A percentile compares a stretch with the other conserved stretches of the same genome.
These are phyloP conservation scores for Laodelphax striatellus DNA, from an alignment of 1,140 invertebrate species.

Conservation along the genomic window DNA sequence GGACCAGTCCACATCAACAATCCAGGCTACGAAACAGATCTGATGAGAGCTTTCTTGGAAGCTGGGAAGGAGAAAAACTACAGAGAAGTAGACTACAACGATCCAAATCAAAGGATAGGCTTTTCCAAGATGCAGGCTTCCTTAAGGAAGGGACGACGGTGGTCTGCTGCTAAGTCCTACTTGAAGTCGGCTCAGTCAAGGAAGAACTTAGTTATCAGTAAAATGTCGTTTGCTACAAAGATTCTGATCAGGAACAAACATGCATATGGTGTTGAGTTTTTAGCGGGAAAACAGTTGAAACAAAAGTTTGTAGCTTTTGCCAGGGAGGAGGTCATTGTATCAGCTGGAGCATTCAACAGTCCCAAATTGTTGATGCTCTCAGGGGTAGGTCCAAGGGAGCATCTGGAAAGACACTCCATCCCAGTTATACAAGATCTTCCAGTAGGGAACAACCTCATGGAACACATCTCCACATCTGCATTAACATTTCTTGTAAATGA, in stretches of 20 bases:
- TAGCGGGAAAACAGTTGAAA: conserved; percentile 23
- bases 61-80: conserved; percentile 46
- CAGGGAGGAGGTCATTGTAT: conserved; percentile 30
- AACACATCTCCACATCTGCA: conserved; percentile 56
- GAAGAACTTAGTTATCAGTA: conserved; percentile 50
- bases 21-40: conserved; percentile 32
- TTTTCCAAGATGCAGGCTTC: conserved; percentile 35
- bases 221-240: conserved; percentile 43
- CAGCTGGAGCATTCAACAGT: conserved; percentile 41
- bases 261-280: conserved; percentile 50
- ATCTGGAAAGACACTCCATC: conserved; percentile 38
- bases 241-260: conserved; percentile 59
- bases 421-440: conserved; percentile 47
- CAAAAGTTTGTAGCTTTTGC: conserved; percentile 31
- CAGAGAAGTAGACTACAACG: conserved; percentile 49
- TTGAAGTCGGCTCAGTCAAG: conserved; percentile 40
- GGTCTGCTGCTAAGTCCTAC: conserved; percentile 43
- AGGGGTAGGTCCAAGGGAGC: conserved; percentile 47
- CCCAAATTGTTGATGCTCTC: conserved; percentile 52
- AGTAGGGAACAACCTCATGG: conserved; percentile 69
- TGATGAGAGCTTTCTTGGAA: conserved; percentile 47
- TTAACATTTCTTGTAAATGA: conserved; percentile 50
- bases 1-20: conserved; percentile 41
- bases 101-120: conserved; percentile 43
- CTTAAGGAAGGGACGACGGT: conserved; percentile 37